Base-by-base conservation (phyloP, 2,888 invertebrate species). In the Pharmacophagus antenor region DNA sequence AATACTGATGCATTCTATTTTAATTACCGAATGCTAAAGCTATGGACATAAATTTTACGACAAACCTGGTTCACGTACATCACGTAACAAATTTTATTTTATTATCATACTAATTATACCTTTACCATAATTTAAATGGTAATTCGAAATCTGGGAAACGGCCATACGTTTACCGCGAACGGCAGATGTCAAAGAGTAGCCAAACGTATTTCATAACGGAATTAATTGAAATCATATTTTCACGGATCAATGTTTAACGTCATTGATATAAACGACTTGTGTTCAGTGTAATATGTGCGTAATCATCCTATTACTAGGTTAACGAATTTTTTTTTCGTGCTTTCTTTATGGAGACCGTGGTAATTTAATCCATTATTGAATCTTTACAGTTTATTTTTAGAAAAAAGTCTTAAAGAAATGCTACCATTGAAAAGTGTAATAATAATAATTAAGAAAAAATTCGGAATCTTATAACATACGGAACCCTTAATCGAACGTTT, bases 181-280 rank as follows among this genome's bases (percentile, higher is more conserved):
- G n/a, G 65, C 65, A 63, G 63, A 64, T 62, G 62, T 60, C 58
- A 37, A 63, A 62, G 58, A 60, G 56, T 55, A 60, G 63, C 60
- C 56, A 61, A 48, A 60, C 48, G 50, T 56, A 63, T 63, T 66
- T 65, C 65, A 58, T 60, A 63, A 60, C 53, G 17, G 63, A 62
- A 63, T 65, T 65, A 65, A 63, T 65, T 62, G 63, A 60, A 63
- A 61, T 56, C 58, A 57, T 60, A 62, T 62, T 63, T 61, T 63
- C 62, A 21, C 18, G 22, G 27, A 53, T 62, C 56, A 62, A 59
- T 56, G 56, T 62, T 60, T 51, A 56, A 49, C 12, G 23, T 31
- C 60, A 49, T 51, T 46, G 42, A 62, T 42, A 41, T 21, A 18
- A 22, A 46, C 12, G 41, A 37, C 15, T 21, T 22, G 17, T 44